These are phyloP conservation scores for Physella acuta DNA, from an alignment of 1,140 invertebrate species.

Conservation along the genomic window DNA sequence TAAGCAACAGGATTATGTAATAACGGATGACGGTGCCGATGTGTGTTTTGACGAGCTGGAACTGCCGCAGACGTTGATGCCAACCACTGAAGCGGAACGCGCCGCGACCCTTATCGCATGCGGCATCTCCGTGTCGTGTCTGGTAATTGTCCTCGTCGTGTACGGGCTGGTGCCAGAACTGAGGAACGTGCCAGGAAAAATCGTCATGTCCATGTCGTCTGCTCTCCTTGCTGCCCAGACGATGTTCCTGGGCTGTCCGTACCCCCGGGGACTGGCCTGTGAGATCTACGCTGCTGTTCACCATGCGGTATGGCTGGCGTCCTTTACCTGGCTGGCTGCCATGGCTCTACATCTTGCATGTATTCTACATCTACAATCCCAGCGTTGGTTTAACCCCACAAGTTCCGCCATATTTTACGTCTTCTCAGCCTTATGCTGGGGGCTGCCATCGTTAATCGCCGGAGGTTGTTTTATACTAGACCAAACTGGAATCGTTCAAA, in stretches of 20 bases:
- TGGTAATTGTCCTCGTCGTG: conserved; percentile 43
- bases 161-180: conserved; percentile 57
- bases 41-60: neutral
- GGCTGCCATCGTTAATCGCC: conserved; percentile 6
- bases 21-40: neutral
- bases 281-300: conserved; percentile 55
- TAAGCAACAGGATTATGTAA: too few relatives aligned
- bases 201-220: conserved; percentile 59
- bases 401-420: too few relatives aligned
- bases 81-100: too few relatives aligned
- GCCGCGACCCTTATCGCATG: neutral
- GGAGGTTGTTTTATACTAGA: conserved; percentile 1
- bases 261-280: conserved; percentile 29
- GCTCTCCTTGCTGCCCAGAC: conserved; percentile 59
- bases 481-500: neutral
- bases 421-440: conserved; percentile 3
- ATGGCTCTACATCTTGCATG: conserved; percentile 67
- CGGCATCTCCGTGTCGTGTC: conserved; percentile 3
- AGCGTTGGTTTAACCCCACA: neutral
- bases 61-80: neutral
- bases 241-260: conserved; percentile 43
- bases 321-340: conserved; percentile 65
- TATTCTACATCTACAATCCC: conserved; percentile 60
- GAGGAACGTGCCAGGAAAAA: conserved; percentile 62
- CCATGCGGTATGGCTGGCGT: conserved; percentile 62